Conservation (phyloP, 2,888 invertebrate species). For the Scotopteryx bipunctaria region DNA sequence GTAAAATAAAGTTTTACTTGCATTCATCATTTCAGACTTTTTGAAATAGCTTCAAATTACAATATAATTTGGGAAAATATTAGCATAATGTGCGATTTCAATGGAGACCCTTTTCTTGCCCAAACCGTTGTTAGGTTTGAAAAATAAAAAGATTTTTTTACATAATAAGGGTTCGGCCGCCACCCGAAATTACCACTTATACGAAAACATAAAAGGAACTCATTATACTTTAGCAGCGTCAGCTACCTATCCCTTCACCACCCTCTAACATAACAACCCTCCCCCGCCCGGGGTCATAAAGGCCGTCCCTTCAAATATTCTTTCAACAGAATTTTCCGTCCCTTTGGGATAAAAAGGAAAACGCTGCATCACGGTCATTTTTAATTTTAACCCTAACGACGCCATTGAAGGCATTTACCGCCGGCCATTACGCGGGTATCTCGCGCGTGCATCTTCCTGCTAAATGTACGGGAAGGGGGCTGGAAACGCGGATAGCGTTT, state of each 20-base stretch:
- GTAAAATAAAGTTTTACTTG: slow-evolving; percentile 17
- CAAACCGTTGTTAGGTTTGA: background rate
- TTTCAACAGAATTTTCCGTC: slow-evolving; percentile 71
- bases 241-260: slow-evolving; percentile 61
- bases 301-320: slow-evolving; percentile 75
- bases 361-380: slow-evolving; percentile 78
- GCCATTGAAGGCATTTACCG: slow-evolving; percentile 75
- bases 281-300: slow-evolving; percentile 65
- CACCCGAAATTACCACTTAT: slow-evolving; percentile 27
- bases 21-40: background rate
- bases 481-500: slow-evolving; percentile 19
- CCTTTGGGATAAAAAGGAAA: slow-evolving; percentile 78
- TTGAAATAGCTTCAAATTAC: no score
- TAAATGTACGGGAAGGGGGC: slow-evolving; percentile 66
- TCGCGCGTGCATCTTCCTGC: slow-evolving; percentile 65
- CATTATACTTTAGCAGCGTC: slow-evolving; percentile 70
- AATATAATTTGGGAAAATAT: no score
- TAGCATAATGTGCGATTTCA: no score
- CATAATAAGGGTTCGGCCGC: slow-evolving; percentile 21
- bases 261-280: slow-evolving; percentile 72
- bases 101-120: background rate
- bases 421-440: slow-evolving; percentile 72
- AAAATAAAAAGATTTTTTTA: slow-evolving; percentile 19
- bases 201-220: slow-evolving; percentile 69
- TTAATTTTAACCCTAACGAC: slow-evolving; percentile 81